Conservation (phyloP, 2,888 invertebrate genomes). For the Rhaphigaster nebulosa region DNA sequence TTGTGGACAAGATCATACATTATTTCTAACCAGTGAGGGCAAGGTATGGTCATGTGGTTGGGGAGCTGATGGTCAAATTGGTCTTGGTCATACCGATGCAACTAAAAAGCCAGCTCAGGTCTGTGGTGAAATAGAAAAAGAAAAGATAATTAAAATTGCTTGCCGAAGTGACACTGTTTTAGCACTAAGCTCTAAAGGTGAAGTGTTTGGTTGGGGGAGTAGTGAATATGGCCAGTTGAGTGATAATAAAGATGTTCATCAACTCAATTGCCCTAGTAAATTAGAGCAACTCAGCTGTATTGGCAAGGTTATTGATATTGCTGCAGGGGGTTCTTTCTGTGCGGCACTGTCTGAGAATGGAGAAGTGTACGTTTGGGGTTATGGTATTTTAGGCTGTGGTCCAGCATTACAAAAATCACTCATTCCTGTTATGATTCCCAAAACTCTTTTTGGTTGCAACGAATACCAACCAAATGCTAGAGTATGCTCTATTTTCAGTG, state of each 20-base stretch:
- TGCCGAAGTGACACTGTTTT: conserved; percentile 89
- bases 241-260: conserved; percentile 72
- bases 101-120: conserved; percentile 75
- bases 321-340: conserved; percentile 90
- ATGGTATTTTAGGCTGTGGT: conserved; percentile 90
- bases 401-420: conserved; percentile 79
- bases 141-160: conserved; percentile 85
- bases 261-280: conserved; percentile 80
- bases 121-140: conserved; percentile 85
- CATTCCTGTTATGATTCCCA: conserved; percentile 81
- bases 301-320: conserved; percentile 80
- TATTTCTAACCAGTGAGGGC: conserved; percentile 85
- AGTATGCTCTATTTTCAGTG: conserved; percentile 79
- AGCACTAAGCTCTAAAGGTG: conserved; percentile 91
- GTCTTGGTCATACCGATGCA: conserved; percentile 77
- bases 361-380: conserved; percentile 94
- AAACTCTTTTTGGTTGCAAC: conserved; percentile 87
- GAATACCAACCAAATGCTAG: conserved; percentile 81
- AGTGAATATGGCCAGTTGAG: conserved; percentile 90
- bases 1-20: conserved; percentile 94
- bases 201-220: conserved; percentile 97
- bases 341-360: conserved; percentile 85
- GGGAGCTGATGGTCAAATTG: conserved; percentile 96
- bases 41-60: conserved; percentile 91
- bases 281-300: conserved; percentile 76